Conservation (phyloP, 2,797 vertebrate genomes). For the Pagetopsis macropterus region DNA sequence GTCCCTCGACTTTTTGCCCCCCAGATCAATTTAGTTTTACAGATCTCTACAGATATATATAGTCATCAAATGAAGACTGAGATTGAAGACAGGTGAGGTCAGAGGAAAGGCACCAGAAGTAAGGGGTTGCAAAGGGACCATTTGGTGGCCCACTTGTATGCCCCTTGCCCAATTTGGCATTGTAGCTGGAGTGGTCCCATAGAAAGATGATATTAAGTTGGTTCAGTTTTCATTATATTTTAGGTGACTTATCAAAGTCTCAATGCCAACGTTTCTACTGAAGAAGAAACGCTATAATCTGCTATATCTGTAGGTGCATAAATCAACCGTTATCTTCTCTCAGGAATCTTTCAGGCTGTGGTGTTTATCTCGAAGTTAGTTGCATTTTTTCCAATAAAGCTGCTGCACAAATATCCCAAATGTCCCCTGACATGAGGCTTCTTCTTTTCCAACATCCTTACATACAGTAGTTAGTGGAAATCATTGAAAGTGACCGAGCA, state of each 20-base stretch:
- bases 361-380: constrained; percentile 61
- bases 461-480: constrained; percentile 44
- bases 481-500: constrained; percentile 33
- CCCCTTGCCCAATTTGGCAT: too few relatives aligned
- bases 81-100: too few relatives aligned
- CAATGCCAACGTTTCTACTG: constrained; percentile 7
- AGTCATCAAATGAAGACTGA: too few relatives aligned
- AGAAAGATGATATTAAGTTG: neutral
- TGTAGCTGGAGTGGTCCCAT: too few relatives aligned
- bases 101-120: too few relatives aligned
- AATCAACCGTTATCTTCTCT: constrained; percentile 58
- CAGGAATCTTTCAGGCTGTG: constrained; percentile 41
- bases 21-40: too few relatives aligned
- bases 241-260: constrained; percentile 10
- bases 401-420: constrained; percentile 29
- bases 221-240: neutral
- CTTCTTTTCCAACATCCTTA: constrained; percentile 21
- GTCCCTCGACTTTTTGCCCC: too few relatives aligned
- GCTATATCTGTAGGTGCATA: constrained; percentile 45
- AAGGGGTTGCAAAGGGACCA: too few relatives aligned
- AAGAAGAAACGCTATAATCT: constrained; percentile 39
- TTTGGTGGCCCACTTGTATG: too few relatives aligned
- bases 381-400: constrained; percentile 36
- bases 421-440: constrained; percentile 19
- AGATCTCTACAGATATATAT: too few relatives aligned